phyloP scores from a whole-genome alignment of 2,113 vertebrate species.

The Engystomops pustulosus region DNA sequence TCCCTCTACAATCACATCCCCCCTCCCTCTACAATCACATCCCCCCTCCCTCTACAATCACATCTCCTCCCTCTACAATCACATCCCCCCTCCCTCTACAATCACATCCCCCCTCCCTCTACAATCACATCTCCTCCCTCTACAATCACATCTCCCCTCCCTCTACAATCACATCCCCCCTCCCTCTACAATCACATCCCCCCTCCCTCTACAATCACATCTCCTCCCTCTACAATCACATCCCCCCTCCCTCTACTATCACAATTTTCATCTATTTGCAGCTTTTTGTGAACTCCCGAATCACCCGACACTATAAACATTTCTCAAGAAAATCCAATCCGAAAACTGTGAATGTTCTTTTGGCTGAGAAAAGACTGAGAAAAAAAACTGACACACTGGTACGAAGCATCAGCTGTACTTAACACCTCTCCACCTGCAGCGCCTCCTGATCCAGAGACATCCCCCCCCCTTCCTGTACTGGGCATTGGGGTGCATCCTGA shows the following conservation, averaged over 20 bases:
- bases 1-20: too few relatives aligned
- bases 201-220: too few relatives aligned
- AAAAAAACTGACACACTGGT: background rate
- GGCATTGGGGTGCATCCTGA: background rate
- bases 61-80: too few relatives aligned
- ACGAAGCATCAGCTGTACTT: background rate
- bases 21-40: too few relatives aligned
- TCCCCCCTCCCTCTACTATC: background rate
- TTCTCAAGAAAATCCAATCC: background rate
- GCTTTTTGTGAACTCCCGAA: background rate
- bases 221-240: too few relatives aligned
- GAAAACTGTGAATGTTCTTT: conserved; percentile 10
- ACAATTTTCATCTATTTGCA: background rate
- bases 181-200: too few relatives aligned
- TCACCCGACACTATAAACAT: conserved; percentile 6
- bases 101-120: too few relatives aligned
- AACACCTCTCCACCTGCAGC: background rate
- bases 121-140: too few relatives aligned
- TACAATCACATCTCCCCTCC: too few relatives aligned
- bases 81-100: too few relatives aligned
- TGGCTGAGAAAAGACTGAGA: conserved; percentile 1
- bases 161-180: too few relatives aligned
- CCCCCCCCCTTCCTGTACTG: background rate
- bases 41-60: too few relatives aligned
- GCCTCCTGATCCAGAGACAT: background rate